Conservation (phyloP, 2,888 invertebrate genomes). For the Drosophila bunnanda region DNA sequence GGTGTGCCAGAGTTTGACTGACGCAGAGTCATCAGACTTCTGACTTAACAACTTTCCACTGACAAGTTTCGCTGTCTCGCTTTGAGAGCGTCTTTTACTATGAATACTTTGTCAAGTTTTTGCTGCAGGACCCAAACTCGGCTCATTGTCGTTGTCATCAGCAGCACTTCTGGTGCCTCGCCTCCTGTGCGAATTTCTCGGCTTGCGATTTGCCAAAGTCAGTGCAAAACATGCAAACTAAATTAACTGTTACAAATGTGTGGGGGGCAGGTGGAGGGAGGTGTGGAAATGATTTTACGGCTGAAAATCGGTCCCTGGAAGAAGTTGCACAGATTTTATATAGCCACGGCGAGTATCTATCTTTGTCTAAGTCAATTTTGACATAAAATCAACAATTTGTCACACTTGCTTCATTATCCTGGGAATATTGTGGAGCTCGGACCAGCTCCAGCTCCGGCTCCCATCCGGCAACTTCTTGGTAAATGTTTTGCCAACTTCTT, state of each 20-base stretch:
- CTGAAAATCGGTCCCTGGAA: constrained; percentile 2
- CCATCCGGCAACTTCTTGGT: constrained; percentile 19
- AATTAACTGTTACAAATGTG: constrained; percentile 73
- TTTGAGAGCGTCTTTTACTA: constrained; percentile 63
- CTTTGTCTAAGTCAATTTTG: constrained; percentile 34
- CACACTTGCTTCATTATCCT: constrained; percentile 42
- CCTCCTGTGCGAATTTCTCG: constrained; percentile 51
- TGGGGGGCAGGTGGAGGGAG: constrained; percentile 8
- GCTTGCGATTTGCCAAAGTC: constrained; percentile 68
- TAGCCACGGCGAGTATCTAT: constrained; percentile 20
- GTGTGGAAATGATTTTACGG: constrained; percentile 38
- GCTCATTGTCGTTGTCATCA: constrained; percentile 49
- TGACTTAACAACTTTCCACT: constrained; percentile 79
- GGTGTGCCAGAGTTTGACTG: constrained; percentile 39
- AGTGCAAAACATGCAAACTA: constrained; percentile 64
- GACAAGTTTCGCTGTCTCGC: constrained; percentile 72
- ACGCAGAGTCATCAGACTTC: constrained; percentile 73
- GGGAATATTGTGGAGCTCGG: constrained; percentile 7
- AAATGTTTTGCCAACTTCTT: constrained; percentile 55
- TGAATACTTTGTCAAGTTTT: constrained; percentile 79
- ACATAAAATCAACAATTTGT: constrained; percentile 42
- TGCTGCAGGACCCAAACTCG: constrained; percentile 55
- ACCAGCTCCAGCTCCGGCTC: background rate
- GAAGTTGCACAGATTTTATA: constrained; percentile 9
- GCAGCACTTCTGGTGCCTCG: constrained; percentile 30